Conservation (phyloP, 2,888 invertebrate genomes). For the Hoplodrina blanda region DNA sequence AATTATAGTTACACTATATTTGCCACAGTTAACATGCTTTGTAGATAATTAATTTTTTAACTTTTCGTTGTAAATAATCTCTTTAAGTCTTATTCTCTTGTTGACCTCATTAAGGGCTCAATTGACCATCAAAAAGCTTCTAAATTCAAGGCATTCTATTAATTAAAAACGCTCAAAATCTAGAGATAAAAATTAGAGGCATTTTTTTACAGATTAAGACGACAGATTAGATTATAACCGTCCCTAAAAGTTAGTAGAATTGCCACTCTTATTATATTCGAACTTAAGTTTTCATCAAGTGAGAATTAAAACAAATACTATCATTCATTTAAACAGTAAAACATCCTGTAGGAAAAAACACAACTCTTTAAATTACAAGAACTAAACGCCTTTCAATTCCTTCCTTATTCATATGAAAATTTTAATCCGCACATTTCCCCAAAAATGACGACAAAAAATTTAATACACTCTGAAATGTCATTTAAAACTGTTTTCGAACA, state of each 20-base stretch:
- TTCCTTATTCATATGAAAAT: constrained; percentile 14
- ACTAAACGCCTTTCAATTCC: constrained; percentile 11
- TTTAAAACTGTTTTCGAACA: constrained; percentile 59
- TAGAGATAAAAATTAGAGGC: no score
- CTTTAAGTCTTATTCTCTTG: background rate
- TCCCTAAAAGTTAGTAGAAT: no score
- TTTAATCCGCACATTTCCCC: constrained; percentile 14
- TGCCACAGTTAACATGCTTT: constrained; percentile 3
- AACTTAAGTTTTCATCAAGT: no score
- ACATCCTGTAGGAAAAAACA: background rate
- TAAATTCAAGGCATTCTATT: no score
- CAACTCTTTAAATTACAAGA: background rate
- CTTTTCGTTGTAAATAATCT: constrained; percentile 5
- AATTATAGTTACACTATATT: constrained; percentile 31
- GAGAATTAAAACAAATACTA: no score
- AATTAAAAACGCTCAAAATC: no score
- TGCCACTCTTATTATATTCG: no score
- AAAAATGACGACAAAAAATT: constrained; percentile 34
- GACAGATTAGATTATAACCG: no score
- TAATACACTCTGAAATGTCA: constrained; percentile 38
- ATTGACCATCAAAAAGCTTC: no score
- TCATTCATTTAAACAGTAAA: no score
- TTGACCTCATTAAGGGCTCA: no score
- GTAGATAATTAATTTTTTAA: constrained; percentile 26
- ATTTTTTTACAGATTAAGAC: no score